Percentiles rank a stretch among this genome's conserved stretches.
phyloP scores from a whole-genome alignment of 2,113 vertebrate genomes.

The Cephalopholis sonnerati region DNA sequence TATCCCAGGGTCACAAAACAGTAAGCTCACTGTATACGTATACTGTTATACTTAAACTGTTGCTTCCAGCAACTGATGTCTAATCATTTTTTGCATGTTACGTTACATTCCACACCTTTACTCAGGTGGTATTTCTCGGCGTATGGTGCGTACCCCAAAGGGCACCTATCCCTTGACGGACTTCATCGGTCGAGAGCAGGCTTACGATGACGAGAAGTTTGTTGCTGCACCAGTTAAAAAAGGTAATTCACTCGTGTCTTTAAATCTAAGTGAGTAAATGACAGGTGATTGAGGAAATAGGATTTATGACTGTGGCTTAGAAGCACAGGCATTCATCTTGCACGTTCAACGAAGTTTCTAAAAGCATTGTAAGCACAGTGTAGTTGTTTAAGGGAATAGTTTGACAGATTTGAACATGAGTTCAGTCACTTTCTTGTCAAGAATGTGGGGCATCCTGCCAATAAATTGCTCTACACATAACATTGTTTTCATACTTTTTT shows the following conservation, averaged over 20 bases:
- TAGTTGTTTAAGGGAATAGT: background rate
- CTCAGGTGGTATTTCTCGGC: conserved; percentile 88
- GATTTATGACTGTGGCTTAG: background rate
- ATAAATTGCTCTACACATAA: background rate
- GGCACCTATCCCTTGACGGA: conserved; percentile 84
- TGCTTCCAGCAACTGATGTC: background rate
- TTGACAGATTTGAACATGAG: background rate
- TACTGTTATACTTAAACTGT: background rate
- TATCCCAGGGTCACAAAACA: conserved; percentile 93
- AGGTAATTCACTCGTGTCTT: conserved; percentile 83
- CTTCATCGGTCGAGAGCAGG: conserved; percentile 88
- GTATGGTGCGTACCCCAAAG: conserved; percentile 88
- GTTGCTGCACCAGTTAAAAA: conserved; percentile 87
- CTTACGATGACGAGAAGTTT: conserved; percentile 84
- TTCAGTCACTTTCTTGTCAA: background rate
- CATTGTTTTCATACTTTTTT: background rate
- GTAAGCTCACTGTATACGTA: conserved; percentile 77
- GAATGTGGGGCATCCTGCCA: background rate
- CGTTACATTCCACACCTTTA: too few species aligned
- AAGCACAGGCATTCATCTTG: background rate
- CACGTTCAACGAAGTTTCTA: background rate
- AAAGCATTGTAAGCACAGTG: background rate
- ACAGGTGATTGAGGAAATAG: background rate
- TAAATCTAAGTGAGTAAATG: background rate
- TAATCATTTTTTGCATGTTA: background rate